Evolutionary conservation across 1,140 invertebrate species (phyloP).

Genomic region (Drosophila persimilis): DNA sequence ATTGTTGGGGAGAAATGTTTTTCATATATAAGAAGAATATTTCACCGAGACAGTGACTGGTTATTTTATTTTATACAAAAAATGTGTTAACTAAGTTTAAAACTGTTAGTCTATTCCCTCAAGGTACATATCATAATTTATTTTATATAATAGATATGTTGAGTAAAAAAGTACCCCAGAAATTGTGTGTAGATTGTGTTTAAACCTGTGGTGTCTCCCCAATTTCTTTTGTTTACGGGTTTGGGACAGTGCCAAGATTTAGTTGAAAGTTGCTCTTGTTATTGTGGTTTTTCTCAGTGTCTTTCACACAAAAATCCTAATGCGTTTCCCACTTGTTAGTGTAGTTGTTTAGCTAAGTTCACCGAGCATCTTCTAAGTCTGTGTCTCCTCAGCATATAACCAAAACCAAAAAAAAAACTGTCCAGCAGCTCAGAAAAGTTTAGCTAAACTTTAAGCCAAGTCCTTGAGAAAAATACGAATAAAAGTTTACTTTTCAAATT

Average conservation of each 20-base stretch:
- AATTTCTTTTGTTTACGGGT: conserved; percentile 28
- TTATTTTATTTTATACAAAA: no score
- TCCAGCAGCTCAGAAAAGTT: conserved; percentile 61
- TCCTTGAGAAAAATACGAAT: conserved; percentile 29
- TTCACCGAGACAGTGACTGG: no score
- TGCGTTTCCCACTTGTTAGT: not conserved
- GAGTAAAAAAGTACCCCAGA: no score
- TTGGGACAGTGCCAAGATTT: conserved; percentile 18
- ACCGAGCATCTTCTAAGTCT: conserved; percentile 53
- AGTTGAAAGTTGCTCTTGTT: conserved; percentile 36
- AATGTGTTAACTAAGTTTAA: no score
- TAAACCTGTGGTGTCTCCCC: no score
- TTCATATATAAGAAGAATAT: no score
- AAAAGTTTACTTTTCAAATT: conserved; percentile 57
- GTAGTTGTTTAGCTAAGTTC: conserved; percentile 39
- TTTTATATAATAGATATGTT: not conserved
- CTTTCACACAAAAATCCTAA: not conserved
- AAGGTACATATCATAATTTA: not conserved
- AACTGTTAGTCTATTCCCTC: no score
- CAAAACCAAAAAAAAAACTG: conserved; percentile 39
- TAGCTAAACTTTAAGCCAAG: conserved; percentile 52
- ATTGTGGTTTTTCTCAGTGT: conserved; percentile 44
- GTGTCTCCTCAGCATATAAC: conserved; percentile 38
- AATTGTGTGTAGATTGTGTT: no score
- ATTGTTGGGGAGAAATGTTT: no score